These are phyloP conservation scores for Parazoanthus darwini DNA, from an alignment of 92 coral and sea anemone genomes.

Conservation along the genomic window DNA sequence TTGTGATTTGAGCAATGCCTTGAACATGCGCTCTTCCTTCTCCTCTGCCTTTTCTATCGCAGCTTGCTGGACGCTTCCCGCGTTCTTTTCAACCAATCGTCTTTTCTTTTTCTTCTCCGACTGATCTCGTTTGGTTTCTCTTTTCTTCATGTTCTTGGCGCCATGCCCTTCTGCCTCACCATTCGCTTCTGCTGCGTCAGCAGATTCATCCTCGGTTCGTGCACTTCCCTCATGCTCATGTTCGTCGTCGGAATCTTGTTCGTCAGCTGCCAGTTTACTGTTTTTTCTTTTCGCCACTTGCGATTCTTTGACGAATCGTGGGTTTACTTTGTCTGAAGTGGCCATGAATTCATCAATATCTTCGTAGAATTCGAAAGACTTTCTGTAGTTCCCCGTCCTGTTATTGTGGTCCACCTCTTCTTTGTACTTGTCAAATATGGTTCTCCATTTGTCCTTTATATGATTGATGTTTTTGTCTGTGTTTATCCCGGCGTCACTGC, in stretches of 20 bases:
- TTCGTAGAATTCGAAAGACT: slow-evolving; percentile 53
- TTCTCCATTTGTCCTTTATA: slow-evolving; percentile 49
- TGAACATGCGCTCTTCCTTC: slow-evolving; percentile 27
- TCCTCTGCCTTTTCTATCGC: slow-evolving; percentile 24
- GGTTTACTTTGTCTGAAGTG: slow-evolving; percentile 50
- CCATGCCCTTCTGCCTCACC: too few relatives aligned
- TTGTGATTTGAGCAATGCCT: slow-evolving; percentile 26
- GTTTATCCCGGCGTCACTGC: slow-evolving; percentile 50
- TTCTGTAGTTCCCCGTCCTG: slow-evolving; percentile 50
- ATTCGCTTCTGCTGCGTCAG: too few relatives aligned
- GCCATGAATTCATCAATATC: too few relatives aligned
- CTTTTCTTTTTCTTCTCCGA: slow-evolving; percentile 21
- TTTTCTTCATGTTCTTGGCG: too few relatives aligned
- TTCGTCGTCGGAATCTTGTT: too few relatives aligned
- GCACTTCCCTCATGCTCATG: too few relatives aligned
- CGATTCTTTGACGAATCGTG: slow-evolving; percentile 47
- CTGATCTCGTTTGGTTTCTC: slow-evolving; percentile 24
- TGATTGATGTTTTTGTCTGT: slow-evolving; percentile 31
- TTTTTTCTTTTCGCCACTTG: too few relatives aligned
- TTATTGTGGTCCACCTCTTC: slow-evolving; percentile 51
- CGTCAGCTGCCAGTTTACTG: too few relatives aligned
- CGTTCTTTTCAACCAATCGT: slow-evolving; percentile 7
- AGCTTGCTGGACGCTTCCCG: slow-evolving; percentile 21
- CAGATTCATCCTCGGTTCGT: too few relatives aligned
- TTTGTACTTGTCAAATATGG: slow-evolving; percentile 54